A percentile compares a stretch with the other conserved stretches of the same genome.
Evolutionary conservation across 2,888 invertebrate genomes (phyloP).

Genomic region (Drosophila lutescens): DNA sequence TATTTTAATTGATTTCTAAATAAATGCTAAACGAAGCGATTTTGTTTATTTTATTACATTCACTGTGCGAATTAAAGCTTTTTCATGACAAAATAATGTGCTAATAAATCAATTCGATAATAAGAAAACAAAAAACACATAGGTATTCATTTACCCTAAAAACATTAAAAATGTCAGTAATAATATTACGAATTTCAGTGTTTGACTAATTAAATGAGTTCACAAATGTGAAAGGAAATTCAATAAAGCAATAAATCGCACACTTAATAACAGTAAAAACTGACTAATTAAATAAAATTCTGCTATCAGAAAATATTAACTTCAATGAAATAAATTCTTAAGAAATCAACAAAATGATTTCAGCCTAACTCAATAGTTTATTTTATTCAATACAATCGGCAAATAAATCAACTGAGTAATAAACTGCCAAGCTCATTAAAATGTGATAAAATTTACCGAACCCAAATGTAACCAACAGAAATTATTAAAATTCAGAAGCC

Average conservation of each 20-base stretch:
- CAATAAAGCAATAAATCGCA: background rate
- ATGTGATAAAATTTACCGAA: slow-evolving; percentile 2
- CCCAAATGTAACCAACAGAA: background rate
- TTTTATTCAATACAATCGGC: background rate
- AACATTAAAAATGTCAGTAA: too few relatives aligned
- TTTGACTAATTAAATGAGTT: too few relatives aligned
- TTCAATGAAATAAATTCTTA: background rate
- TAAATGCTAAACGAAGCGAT: slow-evolving; percentile 5
- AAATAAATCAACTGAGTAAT: background rate
- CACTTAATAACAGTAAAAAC: background rate
- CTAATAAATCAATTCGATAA: background rate
- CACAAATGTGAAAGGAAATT: background rate
- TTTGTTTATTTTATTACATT: background rate
- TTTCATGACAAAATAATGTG: background rate
- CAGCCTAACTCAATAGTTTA: background rate
- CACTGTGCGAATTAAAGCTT: background rate
- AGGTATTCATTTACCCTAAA: too few relatives aligned
- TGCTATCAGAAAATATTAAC: background rate
- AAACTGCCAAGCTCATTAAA: slow-evolving; percentile 15
- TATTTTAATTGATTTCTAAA: slow-evolving; percentile 19
- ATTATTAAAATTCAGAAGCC: slow-evolving; percentile 22
- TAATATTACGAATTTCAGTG: too few relatives aligned
- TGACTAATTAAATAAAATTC: background rate
- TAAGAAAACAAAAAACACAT: background rate
- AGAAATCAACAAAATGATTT: background rate